phyloP scores from a whole-genome alignment of 2,113 vertebrate species.

The Grammomys dolichurus region DNA sequence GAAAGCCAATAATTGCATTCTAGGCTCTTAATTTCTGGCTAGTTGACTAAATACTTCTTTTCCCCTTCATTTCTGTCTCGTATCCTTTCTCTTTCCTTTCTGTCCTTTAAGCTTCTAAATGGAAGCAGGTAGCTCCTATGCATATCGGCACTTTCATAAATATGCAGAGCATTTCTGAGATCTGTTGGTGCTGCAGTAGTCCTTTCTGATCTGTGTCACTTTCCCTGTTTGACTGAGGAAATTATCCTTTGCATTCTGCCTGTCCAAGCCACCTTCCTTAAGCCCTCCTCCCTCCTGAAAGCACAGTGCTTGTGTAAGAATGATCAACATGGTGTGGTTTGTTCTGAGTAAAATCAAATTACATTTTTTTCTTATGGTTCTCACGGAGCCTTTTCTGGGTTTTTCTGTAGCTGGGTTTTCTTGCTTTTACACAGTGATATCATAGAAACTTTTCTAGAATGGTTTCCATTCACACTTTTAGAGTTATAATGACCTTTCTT shows the following conservation, averaged over 20 bases:
- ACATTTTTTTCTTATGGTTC: neutral
- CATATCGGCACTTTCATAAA: neutral
- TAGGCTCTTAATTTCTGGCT: neutral
- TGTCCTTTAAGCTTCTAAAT: conserved; percentile 26
- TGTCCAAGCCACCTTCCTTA: neutral
- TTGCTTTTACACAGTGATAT: neutral
- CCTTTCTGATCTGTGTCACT: neutral
- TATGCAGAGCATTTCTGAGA: neutral
- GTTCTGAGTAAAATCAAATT: neutral
- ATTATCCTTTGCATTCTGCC: neutral
- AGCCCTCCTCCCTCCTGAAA: neutral
- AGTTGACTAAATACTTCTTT: neutral
- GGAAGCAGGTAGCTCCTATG: neutral
- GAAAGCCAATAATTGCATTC: conserved; percentile 14
- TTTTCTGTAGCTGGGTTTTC: neutral
- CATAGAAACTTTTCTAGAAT: conserved; percentile 10
- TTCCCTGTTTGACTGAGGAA: conserved; percentile 16
- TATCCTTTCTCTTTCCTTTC: neutral
- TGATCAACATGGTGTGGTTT: neutral
- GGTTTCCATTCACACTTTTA: conserved; percentile 36
- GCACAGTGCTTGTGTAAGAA: neutral
- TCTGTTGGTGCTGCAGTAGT: neutral
- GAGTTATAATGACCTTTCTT: conserved; percentile 42
- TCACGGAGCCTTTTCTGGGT: neutral
- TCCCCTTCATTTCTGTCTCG: neutral